phyloP scores from a whole-genome alignment of 2,113 vertebrate species.

The Leuciscus idus region DNA sequence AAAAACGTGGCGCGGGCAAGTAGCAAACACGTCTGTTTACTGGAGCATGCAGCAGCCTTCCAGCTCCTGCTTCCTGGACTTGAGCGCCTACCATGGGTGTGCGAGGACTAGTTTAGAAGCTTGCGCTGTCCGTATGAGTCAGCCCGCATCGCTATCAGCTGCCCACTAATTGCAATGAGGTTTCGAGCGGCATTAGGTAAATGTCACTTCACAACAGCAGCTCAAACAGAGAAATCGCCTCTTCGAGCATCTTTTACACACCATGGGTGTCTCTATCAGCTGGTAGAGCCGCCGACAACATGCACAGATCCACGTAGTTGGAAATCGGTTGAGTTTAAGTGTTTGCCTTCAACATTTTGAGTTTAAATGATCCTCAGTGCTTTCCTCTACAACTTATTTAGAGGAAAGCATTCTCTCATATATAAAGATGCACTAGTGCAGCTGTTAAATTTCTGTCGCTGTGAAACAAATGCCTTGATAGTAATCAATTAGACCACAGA shows the following conservation, averaged over 20 bases:
- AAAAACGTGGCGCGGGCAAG: slow-evolving; percentile 38
- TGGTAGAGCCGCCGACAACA: slow-evolving; percentile 44
- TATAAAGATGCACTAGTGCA: background rate
- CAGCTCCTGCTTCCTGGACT: slow-evolving; percentile 42
- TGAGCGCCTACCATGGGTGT: slow-evolving; percentile 59
- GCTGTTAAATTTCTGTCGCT: slow-evolving; percentile 26
- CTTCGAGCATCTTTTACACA: slow-evolving; percentile 75
- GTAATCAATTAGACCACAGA: slow-evolving; percentile 54
- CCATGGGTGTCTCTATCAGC: slow-evolving; percentile 69
- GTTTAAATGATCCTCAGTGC: background rate
- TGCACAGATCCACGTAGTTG: background rate
- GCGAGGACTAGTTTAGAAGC: slow-evolving; percentile 77
- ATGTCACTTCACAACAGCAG: slow-evolving; percentile 88
- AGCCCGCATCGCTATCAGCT: slow-evolving; percentile 86
- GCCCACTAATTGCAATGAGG: slow-evolving; percentile 87
- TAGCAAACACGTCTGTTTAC: slow-evolving; percentile 39
- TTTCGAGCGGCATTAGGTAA: slow-evolving; percentile 91
- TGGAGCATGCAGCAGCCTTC: slow-evolving; percentile 48
- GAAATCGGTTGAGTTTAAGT: background rate
- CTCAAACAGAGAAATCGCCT: slow-evolving; percentile 69
- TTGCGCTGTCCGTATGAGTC: slow-evolving; percentile 80
- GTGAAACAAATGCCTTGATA: slow-evolving; percentile 35
- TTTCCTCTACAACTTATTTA: background rate
- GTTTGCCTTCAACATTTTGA: background rate
- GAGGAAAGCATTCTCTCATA: background rate